Evolutionary conservation across 1,140 invertebrate species (phyloP).

Genomic region (Macrostomum lignano): DNA sequence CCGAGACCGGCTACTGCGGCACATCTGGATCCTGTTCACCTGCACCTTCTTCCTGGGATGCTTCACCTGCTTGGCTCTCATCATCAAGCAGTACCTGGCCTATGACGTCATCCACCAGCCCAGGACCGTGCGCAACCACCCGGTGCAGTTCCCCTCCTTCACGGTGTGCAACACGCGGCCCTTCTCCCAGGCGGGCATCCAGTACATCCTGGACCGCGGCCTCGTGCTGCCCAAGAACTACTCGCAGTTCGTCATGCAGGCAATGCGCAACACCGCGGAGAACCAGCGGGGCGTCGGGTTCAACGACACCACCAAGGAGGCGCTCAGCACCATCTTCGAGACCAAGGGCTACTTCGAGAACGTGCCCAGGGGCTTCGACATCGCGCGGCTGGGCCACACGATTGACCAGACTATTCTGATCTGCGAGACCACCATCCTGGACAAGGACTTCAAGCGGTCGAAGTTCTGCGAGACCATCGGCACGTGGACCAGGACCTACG

Average conservation of each 20-base stretch:
- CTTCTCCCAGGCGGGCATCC: neutral
- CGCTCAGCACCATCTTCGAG: neutral
- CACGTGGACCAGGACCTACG: neutral
- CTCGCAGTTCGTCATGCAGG: neutral
- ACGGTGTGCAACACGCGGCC: neutral
- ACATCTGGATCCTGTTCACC: neutral
- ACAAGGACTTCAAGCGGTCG: neutral
- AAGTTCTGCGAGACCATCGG: neutral
- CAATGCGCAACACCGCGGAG: too few species aligned
- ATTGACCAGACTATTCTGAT: neutral
- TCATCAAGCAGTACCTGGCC: neutral
- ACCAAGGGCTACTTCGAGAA: neutral
- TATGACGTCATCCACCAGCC: constrained; percentile 3
- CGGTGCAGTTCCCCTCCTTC: neutral
- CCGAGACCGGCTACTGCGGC: neutral
- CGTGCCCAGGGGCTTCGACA: neutral
- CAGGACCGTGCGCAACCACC: constrained; percentile 1
- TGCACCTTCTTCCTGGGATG: neutral
- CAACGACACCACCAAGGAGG: neutral
- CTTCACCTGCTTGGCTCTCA: neutral
- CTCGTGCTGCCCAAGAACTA: neutral
- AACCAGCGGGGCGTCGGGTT: neutral
- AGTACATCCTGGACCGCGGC: neutral
- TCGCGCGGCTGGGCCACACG: neutral
- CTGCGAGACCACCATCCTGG: neutral